These are phyloP conservation scores for Clusia tigrina DNA, from an alignment of 2,888 invertebrate species.

Conservation along the genomic window DNA sequence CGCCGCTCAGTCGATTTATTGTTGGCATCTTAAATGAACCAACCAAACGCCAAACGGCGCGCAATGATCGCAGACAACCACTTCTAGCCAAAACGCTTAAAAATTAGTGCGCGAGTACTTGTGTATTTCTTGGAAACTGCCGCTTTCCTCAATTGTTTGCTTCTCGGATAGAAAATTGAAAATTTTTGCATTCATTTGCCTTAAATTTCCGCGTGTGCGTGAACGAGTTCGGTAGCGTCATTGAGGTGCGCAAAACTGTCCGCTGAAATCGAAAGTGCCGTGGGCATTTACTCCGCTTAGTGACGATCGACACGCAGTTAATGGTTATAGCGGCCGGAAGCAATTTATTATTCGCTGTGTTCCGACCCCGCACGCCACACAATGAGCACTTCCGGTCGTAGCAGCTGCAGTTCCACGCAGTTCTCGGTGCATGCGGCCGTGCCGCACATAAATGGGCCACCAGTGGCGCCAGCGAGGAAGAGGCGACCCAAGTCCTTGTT, in stretches of 20 bases:
- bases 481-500: constrained; percentile 58
- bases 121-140: neutral
- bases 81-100: constrained; percentile 5
- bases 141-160: neutral
- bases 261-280: neutral
- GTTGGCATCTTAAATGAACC: constrained; percentile 16
- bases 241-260: neutral
- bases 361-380: neutral
- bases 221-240: neutral
- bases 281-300: neutral
- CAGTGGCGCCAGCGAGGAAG: constrained; percentile 59
- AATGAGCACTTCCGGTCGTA: constrained; percentile 60
- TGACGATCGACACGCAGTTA: neutral
- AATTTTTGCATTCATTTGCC: neutral
- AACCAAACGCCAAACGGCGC: neutral
- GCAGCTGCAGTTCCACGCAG: constrained; percentile 50
- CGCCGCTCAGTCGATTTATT: constrained; percentile 8
- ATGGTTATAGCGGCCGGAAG: neutral
- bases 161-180: neutral
- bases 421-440: constrained; percentile 20
- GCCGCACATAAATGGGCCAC: constrained; percentile 48
- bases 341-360: neutral
- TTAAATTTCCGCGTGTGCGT: neutral
- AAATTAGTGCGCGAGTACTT: too few species aligned
- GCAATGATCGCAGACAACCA: neutral